A percentile compares a stretch with the other conserved stretches of the same genome.
Conservation (phyloP, 2,888 invertebrate species). For the Bugula neritina region DNA sequence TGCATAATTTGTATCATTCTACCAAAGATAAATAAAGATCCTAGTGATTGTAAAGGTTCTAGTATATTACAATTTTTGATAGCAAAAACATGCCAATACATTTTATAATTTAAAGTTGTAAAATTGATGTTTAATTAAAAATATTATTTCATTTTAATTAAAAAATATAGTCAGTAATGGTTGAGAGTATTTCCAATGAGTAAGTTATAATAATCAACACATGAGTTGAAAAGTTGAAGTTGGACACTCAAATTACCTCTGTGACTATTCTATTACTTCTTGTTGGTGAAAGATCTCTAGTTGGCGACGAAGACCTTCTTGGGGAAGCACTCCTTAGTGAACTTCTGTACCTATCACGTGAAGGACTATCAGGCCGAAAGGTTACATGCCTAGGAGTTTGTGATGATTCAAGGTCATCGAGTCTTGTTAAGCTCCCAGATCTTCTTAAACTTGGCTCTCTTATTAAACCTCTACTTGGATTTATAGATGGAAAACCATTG, state of each 20-base stretch:
- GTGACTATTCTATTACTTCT: not conserved
- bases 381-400: slow-evolving; percentile 18
- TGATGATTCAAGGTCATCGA: not conserved
- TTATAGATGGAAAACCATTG: slow-evolving; percentile 25
- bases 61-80: too few species aligned
- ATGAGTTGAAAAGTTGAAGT: too few species aligned
- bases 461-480: slow-evolving; percentile 4
- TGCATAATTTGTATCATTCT: too few species aligned
- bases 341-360: not conserved
- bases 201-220: too few species aligned
- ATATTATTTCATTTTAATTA: too few species aligned
- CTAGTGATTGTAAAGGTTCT: too few species aligned
- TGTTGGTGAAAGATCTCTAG: slow-evolving; percentile 17
- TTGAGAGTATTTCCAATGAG: too few species aligned
- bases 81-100: too few species aligned
- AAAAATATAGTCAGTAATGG: too few species aligned
- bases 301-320: not conserved
- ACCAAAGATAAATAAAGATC: too few species aligned
- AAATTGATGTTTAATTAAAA: too few species aligned
- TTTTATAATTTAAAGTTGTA: too few species aligned
- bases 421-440: slow-evolving; percentile 17
- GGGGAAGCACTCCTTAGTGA: not conserved
- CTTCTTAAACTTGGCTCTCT: slow-evolving; percentile 4
- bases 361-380: not conserved
- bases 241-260: not conserved